phyloP scores from a whole-genome alignment of 2,797 vertebrate species.

The Mus spretus region DNA sequence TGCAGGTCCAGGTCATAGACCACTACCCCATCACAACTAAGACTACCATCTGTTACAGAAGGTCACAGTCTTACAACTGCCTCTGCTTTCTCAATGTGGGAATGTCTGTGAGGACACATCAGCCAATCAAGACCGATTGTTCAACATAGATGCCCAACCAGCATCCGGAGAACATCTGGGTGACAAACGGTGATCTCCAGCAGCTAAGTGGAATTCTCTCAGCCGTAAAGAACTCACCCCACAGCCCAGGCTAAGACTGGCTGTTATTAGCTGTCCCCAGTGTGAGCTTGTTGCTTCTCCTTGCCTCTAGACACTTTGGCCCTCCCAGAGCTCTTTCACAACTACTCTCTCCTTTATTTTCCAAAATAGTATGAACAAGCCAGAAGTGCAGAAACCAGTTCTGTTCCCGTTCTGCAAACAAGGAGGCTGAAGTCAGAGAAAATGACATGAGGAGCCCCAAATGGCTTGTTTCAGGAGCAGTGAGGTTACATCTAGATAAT shows the following conservation, averaged over 20 bases:
- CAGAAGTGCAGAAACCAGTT: background rate
- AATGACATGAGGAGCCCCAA: background rate
- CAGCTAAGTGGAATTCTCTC: rapidly evolving
- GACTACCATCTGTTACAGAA: background rate
- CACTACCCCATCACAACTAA: background rate
- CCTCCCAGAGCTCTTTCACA: conserved; percentile 58
- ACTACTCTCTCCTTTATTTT: conserved; percentile 46
- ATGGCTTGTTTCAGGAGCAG: background rate
- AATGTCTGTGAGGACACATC: background rate
- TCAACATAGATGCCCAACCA: background rate
- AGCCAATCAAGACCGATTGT: background rate
- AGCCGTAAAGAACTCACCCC: background rate
- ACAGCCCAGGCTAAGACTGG: background rate
- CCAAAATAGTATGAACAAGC: conserved; percentile 37
- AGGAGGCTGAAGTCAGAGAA: background rate
- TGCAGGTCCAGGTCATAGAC: rapidly evolving
- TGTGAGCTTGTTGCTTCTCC: background rate
- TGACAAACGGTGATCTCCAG: too few species aligned
- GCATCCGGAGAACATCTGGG: background rate
- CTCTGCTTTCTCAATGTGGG: background rate
- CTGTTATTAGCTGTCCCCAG: conserved; percentile 56
- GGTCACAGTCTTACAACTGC: background rate
- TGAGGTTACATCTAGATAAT: background rate
- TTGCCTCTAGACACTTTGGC: background rate
- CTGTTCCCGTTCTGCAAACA: conserved; percentile 15